Conservation (phyloP, 2,888 invertebrate genomes). For the Tipula confusa region DNA sequence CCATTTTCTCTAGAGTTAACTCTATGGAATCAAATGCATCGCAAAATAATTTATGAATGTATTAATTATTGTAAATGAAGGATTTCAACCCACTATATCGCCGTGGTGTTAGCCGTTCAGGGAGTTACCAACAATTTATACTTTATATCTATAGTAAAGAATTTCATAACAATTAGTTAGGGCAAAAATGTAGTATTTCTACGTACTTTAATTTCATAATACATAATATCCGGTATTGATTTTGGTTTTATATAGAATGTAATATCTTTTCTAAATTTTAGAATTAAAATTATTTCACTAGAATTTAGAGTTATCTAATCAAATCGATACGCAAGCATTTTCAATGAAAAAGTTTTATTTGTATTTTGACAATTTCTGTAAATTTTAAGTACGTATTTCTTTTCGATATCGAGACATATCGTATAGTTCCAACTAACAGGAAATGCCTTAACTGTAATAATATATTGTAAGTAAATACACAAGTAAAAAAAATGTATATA, state of each 20-base stretch:
- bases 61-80: too few species aligned
- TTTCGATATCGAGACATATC: too few species aligned
- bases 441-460: background rate
- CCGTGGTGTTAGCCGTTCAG: too few species aligned
- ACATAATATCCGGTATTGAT: background rate
- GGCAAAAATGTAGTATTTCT: too few species aligned
- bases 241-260: background rate
- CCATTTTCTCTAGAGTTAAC: too few species aligned
- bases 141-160: too few species aligned
- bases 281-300: background rate
- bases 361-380: background rate
- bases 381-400: too few species aligned
- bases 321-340: background rate
- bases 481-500: background rate
- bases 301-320: background rate
- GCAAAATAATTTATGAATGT: too few species aligned
- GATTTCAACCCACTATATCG: too few species aligned
- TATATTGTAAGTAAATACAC: background rate
- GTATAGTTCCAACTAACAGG: background rate
- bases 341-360: background rate
- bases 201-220: background rate
- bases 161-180: too few species aligned
- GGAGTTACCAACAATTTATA: too few species aligned
- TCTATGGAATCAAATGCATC: too few species aligned
- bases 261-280: background rate